Conservation (phyloP, 1,140 invertebrate species). For the Drosophila mauritiana region DNA sequence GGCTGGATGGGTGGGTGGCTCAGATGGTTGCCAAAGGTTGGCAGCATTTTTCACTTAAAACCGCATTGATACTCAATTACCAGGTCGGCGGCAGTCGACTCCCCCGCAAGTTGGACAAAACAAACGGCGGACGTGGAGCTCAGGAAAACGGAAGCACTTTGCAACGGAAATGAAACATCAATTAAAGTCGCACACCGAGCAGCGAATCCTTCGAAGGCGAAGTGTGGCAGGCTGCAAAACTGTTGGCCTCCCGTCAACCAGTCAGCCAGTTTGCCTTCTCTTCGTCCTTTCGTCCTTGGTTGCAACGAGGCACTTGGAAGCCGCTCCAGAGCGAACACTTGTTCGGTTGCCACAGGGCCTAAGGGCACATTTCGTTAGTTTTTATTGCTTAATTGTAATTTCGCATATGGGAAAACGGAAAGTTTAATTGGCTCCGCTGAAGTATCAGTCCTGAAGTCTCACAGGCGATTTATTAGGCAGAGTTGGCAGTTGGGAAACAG, state of each 20-base stretch:
- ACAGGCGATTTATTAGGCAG: slow-evolving; percentile 16
- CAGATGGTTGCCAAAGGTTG: slow-evolving; percentile 10
- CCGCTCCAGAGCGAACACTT: slow-evolving; percentile 4
- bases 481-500: neutral
- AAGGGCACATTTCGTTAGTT: slow-evolving; percentile 55
- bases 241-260: slow-evolving; percentile 9
- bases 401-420: slow-evolving; percentile 42
- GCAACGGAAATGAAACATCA: slow-evolving; percentile 84
- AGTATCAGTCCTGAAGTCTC: slow-evolving; percentile 10
- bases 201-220: slow-evolving; percentile 7
- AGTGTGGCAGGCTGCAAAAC: slow-evolving; percentile 9
- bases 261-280: slow-evolving; percentile 19
- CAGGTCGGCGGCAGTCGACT: slow-evolving; percentile 25
- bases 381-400: slow-evolving; percentile 66
- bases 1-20: neutral
- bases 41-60: slow-evolving; percentile 83
- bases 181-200: slow-evolving; percentile 73
- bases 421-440: slow-evolving; percentile 48
- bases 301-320: slow-evolving; percentile 10
- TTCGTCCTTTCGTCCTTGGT: slow-evolving; percentile 8
- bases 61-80: slow-evolving; percentile 84
- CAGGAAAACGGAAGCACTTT: slow-evolving; percentile 82
- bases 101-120: slow-evolving; percentile 40
- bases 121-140: slow-evolving; percentile 65
- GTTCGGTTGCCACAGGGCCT: slow-evolving; percentile 33